Conservation (phyloP, 2,888 invertebrate genomes). For the Vanessa cardui region DNA sequence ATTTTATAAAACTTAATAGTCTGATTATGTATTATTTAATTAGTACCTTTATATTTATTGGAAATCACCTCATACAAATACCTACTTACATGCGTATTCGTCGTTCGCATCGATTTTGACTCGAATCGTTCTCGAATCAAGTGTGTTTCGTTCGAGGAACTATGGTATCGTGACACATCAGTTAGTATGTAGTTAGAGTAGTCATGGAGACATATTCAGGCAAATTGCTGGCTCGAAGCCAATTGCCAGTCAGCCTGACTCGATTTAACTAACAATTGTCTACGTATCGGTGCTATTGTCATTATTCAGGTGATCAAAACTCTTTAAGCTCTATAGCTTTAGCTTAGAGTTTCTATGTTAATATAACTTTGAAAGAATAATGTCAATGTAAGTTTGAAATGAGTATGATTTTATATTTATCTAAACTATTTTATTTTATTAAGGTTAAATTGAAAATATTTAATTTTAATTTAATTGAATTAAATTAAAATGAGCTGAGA, state of each 20-base stretch:
- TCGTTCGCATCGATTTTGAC: no score
- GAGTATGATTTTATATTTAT: no score
- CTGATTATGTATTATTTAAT: no score
- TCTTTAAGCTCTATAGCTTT: background rate
- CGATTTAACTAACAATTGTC: constrained; percentile 36
- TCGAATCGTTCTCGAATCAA: background rate
- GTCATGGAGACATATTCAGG: constrained; percentile 26
- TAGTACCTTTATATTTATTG: no score
- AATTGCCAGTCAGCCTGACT: constrained; percentile 28
- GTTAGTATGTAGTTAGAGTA: constrained; percentile 13
- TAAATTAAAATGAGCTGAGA: no score
- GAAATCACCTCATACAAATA: no score
- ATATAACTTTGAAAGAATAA: no score
- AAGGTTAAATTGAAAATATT: no score
- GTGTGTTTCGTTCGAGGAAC: background rate
- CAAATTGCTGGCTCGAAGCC: constrained; percentile 28
- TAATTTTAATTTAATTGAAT: no score
- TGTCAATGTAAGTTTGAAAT: background rate
- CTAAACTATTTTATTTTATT: no score
- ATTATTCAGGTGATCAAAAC: constrained; percentile 15
- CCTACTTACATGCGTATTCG: no score
- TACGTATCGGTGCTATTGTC: constrained; percentile 26
- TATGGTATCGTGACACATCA: constrained; percentile 5
- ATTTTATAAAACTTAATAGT: no score
- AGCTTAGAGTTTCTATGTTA: background rate